Conservation (phyloP, 2,888 invertebrate genomes). For the Cantharis flavilabris region DNA sequence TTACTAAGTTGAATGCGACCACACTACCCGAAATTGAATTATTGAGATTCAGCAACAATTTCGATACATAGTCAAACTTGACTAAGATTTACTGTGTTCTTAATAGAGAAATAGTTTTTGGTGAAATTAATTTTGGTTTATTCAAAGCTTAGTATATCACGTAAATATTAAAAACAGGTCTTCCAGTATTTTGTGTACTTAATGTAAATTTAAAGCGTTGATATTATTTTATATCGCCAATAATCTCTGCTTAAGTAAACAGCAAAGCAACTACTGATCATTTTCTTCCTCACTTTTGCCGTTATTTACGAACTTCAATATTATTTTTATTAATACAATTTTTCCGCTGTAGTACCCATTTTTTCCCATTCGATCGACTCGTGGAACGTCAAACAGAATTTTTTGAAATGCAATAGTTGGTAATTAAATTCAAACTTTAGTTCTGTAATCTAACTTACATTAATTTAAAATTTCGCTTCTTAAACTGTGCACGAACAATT, state of each 20-base stretch:
- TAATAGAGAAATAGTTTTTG: neutral
- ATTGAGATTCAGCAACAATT: slow-evolving; percentile 19
- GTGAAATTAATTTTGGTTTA: neutral
- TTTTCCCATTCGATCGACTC: neutral
- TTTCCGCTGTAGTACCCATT: neutral
- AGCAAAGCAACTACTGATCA: neutral
- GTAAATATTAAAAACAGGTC: neutral
- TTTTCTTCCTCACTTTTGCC: neutral
- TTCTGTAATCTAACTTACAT: neutral
- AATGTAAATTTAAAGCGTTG: neutral
- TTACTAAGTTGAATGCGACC: slow-evolving; percentile 21
- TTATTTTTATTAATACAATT: neutral
- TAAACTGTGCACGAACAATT: slow-evolving; percentile 17
- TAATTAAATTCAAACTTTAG: neutral
- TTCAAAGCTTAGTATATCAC: neutral
- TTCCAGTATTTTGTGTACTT: neutral
- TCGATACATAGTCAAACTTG: slow-evolving; percentile 7
- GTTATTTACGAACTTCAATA: neutral
- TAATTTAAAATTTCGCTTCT: neutral
- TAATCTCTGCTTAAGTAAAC: neutral
- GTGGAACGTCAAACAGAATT: neutral
- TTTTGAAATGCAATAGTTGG: neutral
- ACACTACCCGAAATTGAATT: slow-evolving; percentile 23
- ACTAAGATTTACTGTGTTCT: slow-evolving; percentile 8
- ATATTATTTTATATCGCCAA: neutral